Conservation (phyloP, 2,888 invertebrate genomes). For the Drosophila koepferae region DNA sequence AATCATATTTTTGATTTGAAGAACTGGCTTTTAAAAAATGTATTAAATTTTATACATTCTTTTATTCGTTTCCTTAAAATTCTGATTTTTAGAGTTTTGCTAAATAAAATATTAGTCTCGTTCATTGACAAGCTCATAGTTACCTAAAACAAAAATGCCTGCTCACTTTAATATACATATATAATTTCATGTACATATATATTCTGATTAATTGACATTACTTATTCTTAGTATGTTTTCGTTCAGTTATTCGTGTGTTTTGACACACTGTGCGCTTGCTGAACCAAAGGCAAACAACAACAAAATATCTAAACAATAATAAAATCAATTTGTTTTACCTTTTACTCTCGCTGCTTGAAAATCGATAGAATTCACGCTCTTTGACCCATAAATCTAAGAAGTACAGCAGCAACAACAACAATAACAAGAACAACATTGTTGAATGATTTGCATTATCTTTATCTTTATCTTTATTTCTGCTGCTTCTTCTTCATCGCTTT, state of each 20-base stretch:
- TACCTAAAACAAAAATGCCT: no score
- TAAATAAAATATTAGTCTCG: no score
- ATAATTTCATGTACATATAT: no score
- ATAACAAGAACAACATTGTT: not conserved
- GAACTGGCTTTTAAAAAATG: no score
- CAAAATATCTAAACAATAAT: constrained; percentile 15
- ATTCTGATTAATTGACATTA: no score
- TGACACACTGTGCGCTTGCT: constrained; percentile 23
- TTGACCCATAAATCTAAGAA: constrained; percentile 42
- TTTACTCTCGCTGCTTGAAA: constrained; percentile 11
- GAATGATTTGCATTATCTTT: not conserved
- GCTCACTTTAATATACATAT: no score
- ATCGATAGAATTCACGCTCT: constrained; percentile 20
- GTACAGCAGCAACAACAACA: constrained; percentile 1
- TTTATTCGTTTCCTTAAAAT: no score
- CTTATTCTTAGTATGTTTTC: not conserved
- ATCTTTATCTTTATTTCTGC: not conserved
- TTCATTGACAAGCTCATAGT: no score
- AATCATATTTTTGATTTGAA: no score
- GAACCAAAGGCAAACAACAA: not conserved
- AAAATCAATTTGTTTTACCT: constrained; percentile 26
- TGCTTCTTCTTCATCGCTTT: no score
- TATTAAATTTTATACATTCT: no score
- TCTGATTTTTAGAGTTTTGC: no score
- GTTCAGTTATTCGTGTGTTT: not conserved